Conservation (phyloP, 2,797 vertebrate species). For the Cossypha heuglini region DNA sequence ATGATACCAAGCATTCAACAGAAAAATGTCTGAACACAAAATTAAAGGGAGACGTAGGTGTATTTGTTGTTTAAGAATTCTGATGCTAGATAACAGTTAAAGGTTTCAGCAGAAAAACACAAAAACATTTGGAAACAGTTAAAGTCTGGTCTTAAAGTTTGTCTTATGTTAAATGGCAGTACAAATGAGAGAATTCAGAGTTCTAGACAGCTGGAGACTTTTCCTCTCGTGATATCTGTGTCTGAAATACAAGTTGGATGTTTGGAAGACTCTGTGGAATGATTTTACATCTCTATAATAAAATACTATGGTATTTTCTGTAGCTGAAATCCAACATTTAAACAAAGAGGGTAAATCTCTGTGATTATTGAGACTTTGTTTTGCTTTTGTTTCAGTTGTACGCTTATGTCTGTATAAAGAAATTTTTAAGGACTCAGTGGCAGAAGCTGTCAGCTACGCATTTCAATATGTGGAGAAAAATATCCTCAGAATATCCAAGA, state of each 20-base stretch:
- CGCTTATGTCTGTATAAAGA: not conserved
- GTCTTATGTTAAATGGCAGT: conserved; percentile 29
- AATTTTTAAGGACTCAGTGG: not conserved
- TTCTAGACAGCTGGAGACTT: conserved; percentile 49
- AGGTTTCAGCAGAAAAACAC: conserved; percentile 30
- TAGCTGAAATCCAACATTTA: not conserved
- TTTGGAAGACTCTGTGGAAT: conserved; percentile 47
- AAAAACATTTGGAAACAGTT: conserved; percentile 61
- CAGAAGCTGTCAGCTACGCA: not conserved
- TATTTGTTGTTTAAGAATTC: not conserved
- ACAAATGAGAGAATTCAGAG: conserved; percentile 37
- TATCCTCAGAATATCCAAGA: conserved; percentile 28
- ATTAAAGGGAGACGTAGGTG: not conserved
- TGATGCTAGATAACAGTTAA: conserved; percentile 22
- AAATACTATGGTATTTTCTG: not conserved
- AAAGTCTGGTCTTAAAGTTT: conserved; percentile 46
- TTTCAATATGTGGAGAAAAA: conserved; percentile 5
- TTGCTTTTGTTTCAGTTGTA: not conserved
- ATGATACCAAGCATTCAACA: not conserved
- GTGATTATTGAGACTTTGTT: not conserved
- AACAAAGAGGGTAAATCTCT: conserved; percentile 10
- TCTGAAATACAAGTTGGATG: conserved; percentile 47
- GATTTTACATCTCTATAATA: conserved; percentile 42
- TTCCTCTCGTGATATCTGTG: conserved; percentile 16
- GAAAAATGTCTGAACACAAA: not conserved